Conservation (phyloP, 2,888 invertebrate genomes). For the Nomada ferruginata region DNA sequence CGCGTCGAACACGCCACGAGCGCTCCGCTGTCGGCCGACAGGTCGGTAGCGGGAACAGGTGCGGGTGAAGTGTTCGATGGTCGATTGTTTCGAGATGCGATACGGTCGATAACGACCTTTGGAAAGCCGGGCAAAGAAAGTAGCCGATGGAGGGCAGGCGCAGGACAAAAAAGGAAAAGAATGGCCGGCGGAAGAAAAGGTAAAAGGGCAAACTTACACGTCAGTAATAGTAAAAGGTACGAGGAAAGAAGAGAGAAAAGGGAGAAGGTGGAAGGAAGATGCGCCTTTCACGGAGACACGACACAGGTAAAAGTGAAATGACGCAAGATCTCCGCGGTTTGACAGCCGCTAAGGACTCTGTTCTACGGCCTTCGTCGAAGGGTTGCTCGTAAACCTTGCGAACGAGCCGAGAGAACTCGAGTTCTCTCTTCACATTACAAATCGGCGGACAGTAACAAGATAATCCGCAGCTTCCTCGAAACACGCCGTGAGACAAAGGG, state of each 20-base stretch:
- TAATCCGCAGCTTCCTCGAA: slow-evolving; percentile 46
- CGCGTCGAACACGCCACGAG: background rate
- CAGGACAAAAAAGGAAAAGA: slow-evolving; percentile 32
- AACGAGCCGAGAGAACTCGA: slow-evolving; percentile 33
- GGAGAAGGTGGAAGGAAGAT: slow-evolving; percentile 34
- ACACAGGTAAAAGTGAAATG: slow-evolving; percentile 65
- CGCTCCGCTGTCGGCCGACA: background rate
- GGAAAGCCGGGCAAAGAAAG: slow-evolving; percentile 40
- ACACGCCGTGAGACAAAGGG: background rate
- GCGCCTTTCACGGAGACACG: slow-evolving; percentile 30
- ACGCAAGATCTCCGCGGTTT: slow-evolving; percentile 63
- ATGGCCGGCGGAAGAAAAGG: background rate
- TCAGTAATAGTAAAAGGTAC: background rate
- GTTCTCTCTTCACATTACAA: slow-evolving; percentile 38
- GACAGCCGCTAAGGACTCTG: slow-evolving; percentile 72
- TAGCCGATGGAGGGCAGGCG: slow-evolving; percentile 22
- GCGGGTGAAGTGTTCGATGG: slow-evolving; percentile 31
- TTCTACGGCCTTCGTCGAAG: slow-evolving; percentile 70
- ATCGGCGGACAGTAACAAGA: slow-evolving; percentile 50
- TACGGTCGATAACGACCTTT: slow-evolving; percentile 55
- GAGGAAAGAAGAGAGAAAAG: slow-evolving; percentile 13
- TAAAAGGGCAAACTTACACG: background rate
- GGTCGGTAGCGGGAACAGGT: slow-evolving; percentile 41
- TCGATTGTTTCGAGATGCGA: slow-evolving; percentile 59
- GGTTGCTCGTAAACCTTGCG: slow-evolving; percentile 74